Percentiles rank a stretch among this genome's conserved stretches.
Evolutionary conservation across 1,140 invertebrate genomes (phyloP).

Genomic region (Zophobas atratus): DNA sequence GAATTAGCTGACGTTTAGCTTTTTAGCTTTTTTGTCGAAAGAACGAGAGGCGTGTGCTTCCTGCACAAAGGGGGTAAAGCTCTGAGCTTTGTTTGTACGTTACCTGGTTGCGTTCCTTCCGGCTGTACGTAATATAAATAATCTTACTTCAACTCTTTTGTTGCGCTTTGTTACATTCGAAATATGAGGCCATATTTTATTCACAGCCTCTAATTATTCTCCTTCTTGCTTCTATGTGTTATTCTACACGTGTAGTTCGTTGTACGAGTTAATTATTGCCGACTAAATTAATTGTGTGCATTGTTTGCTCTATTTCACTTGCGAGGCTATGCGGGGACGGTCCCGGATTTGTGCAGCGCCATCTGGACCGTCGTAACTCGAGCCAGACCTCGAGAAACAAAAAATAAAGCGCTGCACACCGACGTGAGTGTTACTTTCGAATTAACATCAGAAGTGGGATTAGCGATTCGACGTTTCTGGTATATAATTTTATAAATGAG

Average conservation of each 20-base stretch:
- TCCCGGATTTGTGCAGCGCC: no score
- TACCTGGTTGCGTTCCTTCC: constrained; percentile 52
- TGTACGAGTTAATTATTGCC: constrained; percentile 46
- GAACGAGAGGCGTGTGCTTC: constrained; percentile 36
- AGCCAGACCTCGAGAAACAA: no score
- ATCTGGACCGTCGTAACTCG: no score
- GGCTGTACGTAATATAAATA: constrained; percentile 54
- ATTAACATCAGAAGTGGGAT: no score
- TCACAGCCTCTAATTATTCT: constrained; percentile 52
- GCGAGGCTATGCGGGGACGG: no score
- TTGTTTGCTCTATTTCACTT: constrained; percentile 36
- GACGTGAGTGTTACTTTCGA: no score
- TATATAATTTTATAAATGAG: no score
- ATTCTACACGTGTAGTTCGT: constrained; percentile 47
- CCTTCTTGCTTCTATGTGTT: constrained; percentile 47
- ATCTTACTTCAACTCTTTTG: constrained; percentile 55
- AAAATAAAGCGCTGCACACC: no score
- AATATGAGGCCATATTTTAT: constrained; percentile 53
- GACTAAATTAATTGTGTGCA: constrained; percentile 49
- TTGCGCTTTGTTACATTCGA: constrained; percentile 52
- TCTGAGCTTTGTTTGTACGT: constrained; percentile 44
- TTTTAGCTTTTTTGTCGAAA: neutral
- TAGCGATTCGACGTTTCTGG: no score
- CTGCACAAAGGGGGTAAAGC: constrained; percentile 22
- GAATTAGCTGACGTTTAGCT: constrained; percentile 39